These are phyloP conservation scores for Zelostemma sp. DNA, from an alignment of 1,140 invertebrate genomes.

Conservation along the genomic window DNA sequence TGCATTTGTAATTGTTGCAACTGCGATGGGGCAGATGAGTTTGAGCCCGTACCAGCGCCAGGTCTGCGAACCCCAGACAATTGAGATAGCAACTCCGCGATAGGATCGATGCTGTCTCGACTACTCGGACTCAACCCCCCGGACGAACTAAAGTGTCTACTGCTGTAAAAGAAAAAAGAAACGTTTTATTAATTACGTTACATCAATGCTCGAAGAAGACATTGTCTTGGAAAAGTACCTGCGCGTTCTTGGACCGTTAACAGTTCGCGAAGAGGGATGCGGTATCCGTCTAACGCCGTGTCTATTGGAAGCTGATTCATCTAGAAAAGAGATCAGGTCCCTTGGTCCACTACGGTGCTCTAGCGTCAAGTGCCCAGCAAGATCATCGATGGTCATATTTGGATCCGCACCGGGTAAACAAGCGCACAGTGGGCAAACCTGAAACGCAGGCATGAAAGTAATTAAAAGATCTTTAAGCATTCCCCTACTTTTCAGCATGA, in stretches of 20 bases:
- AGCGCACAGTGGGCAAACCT: constrained; percentile 97
- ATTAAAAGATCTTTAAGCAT: too few relatives aligned
- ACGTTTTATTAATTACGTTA: background rate
- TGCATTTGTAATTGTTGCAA: constrained; percentile 92
- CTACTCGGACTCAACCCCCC: constrained; percentile 88
- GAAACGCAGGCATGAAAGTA: background rate
- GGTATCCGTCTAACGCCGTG: constrained; percentile 89
- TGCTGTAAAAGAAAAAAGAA: constrained; percentile 58
- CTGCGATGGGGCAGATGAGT: constrained; percentile 79
- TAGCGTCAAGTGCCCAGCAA: constrained; percentile 93
- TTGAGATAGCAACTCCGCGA: constrained; percentile 92
- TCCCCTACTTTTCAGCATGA: too few relatives aligned
- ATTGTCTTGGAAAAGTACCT: constrained; percentile 63
- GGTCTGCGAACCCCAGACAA: constrained; percentile 88
- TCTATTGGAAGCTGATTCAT: constrained; percentile 86
- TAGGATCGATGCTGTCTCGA: constrained; percentile 92
- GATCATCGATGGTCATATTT: constrained; percentile 97
- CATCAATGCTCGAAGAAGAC: too few relatives aligned
- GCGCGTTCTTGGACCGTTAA: constrained; percentile 80
- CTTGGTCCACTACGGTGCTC: constrained; percentile 91
- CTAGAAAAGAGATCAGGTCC: constrained; percentile 89
- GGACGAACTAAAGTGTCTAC: constrained; percentile 92
- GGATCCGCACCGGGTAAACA: constrained; percentile 95
- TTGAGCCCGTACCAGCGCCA: constrained; percentile 71
- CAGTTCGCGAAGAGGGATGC: constrained; percentile 79